Percentiles rank a stretch among this genome's conserved stretches.
Conservation (phyloP, 1,140 invertebrate genomes). For the Camponotus vicinus region DNA sequence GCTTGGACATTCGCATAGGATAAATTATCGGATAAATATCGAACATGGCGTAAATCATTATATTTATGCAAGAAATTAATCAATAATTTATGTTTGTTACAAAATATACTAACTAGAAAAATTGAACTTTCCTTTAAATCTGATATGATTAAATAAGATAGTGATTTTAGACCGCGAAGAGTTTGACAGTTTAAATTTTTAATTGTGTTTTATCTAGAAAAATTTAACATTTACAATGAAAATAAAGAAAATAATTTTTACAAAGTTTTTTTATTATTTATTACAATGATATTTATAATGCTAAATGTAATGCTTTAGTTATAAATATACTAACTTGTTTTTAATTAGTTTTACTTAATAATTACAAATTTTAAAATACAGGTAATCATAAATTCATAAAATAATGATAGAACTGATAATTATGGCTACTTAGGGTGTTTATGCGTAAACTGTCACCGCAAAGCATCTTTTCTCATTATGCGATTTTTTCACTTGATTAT, state of each 20-base stretch:
- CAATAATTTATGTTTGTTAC: constrained; percentile 14
- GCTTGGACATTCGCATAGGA: constrained; percentile 27
- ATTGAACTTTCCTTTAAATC: neutral
- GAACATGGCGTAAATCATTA: constrained; percentile 49
- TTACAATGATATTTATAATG: neutral
- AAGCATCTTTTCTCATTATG: neutral
- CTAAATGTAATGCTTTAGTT: no score
- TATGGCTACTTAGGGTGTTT: neutral
- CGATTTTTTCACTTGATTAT: constrained; percentile 30
- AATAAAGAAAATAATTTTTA: no score
- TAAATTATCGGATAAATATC: constrained; percentile 47
- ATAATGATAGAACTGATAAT: neutral
- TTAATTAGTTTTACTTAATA: neutral
- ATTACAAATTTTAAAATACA: neutral
- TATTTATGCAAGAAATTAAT: constrained; percentile 40
- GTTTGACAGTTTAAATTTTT: neutral
- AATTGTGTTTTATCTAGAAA: neutral
- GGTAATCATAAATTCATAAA: neutral
- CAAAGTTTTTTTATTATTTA: neutral
- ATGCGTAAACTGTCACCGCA: neutral
- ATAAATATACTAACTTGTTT: no score
- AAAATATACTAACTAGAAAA: constrained; percentile 3
- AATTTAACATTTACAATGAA: no score
- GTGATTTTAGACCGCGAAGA: neutral
- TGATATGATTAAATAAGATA: no score